phyloP scores from a whole-genome alignment of 2,888 invertebrate genomes.

The Caenorhabditis sp. region DNA sequence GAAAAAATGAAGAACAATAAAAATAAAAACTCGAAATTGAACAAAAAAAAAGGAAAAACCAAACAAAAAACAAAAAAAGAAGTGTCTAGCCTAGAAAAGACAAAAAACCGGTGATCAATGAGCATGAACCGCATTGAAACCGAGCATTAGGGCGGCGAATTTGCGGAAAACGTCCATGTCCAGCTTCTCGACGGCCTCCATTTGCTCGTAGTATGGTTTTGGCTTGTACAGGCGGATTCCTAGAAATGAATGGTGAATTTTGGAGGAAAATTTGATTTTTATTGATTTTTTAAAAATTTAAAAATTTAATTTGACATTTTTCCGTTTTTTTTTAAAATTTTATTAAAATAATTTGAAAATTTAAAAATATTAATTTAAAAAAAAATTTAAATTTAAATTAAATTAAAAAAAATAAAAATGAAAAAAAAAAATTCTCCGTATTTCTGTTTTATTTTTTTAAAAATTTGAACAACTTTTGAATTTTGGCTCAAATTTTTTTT shows the following conservation, averaged over 20 bases:
- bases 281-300: background rate
- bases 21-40: conserved; percentile 3
- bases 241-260: conserved; percentile 22
- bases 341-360: too few relatives aligned
- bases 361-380: too few relatives aligned
- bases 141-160: conserved; percentile 73
- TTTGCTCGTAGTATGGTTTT: conserved; percentile 76
- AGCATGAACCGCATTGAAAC: conserved; percentile 54
- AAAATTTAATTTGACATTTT: too few relatives aligned
- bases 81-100: conserved; percentile 29
- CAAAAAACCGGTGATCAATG: conserved; percentile 29
- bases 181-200: conserved; percentile 75
- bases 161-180: conserved; percentile 80
- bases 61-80: conserved; percentile 3
- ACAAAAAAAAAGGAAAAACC: conserved; percentile 12
- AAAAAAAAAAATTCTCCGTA: too few relatives aligned
- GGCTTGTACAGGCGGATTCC: conserved; percentile 79
- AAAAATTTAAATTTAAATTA: too few relatives aligned
- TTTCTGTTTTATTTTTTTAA: too few relatives aligned
- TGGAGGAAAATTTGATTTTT: background rate
- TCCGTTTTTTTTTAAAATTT: too few relatives aligned
- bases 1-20: conserved; percentile 11
- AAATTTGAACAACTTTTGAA: background rate
- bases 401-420: too few relatives aligned
- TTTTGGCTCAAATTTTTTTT: background rate